A percentile compares a stretch with the other conserved stretches of the same genome.
These are phyloP conservation scores for Motacilla alba DNA, from an alignment of 2,113 vertebrate genomes.

Conservation along the genomic window DNA sequence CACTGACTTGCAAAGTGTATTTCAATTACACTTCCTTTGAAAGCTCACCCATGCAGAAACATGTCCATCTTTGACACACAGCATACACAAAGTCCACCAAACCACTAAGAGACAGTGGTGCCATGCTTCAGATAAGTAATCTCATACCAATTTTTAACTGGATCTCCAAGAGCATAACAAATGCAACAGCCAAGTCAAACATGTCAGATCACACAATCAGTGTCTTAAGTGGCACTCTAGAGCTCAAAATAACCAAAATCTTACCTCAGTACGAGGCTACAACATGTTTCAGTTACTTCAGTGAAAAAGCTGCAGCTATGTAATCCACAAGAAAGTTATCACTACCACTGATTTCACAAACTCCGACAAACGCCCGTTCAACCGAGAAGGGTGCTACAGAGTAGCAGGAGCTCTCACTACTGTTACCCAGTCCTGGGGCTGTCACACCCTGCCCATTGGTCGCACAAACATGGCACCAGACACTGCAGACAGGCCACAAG, in stretches of 20 bases:
- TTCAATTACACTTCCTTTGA: background rate
- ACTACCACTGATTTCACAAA: background rate
- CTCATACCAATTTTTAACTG: background rate
- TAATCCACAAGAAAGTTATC: background rate
- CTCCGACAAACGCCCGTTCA: background rate
- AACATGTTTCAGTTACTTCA: background rate
- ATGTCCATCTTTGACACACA: background rate
- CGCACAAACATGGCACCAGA: background rate
- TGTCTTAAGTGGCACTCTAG: background rate
- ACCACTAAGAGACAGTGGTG: background rate
- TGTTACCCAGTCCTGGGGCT: background rate
- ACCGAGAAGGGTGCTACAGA: background rate
- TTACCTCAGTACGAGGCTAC: background rate
- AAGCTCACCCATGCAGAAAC: background rate
- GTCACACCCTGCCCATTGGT: background rate
- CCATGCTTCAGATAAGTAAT: background rate
- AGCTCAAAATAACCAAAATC: background rate
- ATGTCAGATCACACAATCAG: background rate
- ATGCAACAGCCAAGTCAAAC: background rate
- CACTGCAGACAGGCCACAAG: background rate
- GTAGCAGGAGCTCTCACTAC: background rate
- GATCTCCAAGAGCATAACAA: background rate
- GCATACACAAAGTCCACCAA: background rate
- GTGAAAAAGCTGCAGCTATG: background rate
- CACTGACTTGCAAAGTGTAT: background rate